Base-by-base conservation (phyloP, 2,797 vertebrate genomes). In the Danio kyathit region DNA sequence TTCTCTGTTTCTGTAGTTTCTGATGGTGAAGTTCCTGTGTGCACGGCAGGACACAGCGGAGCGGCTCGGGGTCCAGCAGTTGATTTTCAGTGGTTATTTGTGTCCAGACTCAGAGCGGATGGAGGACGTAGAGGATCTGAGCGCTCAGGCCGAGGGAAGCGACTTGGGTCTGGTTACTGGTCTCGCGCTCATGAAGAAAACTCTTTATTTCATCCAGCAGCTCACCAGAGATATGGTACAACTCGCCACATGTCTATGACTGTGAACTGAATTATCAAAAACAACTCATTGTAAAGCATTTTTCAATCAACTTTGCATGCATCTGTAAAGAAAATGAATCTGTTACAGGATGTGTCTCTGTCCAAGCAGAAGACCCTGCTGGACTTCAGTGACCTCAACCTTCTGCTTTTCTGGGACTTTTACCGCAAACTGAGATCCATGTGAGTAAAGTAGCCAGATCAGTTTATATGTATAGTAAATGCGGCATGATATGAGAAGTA, bases 21-120 rank as follows among this genome's bases (percentile, higher is more conserved):
- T 99, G 94, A 99, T 99, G 98, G 94, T 99, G 52, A 99, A 99
- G 89, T 99, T 99, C 94, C 88, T 99, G 69, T 96, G 97, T 89
- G 93, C 96, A 0, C 95, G 97, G 66, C 96, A 98, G 88, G 97
- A 97, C 17, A 93, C 95, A 0, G 97, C 98, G 0, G 97, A 99
- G 81, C 95, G 97, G 0, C 91, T 99, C 0, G 98, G 97, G 0
- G 96, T 99, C 0, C 97, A 99, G 86, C 96, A 96, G 11, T 89
- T 99, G 69, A 90, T 83, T 61, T 93, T 97, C 49, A 95, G 95
- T 1, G 98, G 98, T 0, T 99, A 99, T 44, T 89, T 95, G 48
- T 95, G 96, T 9, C 94, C 95, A 0, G 85, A 86, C 8, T 83
- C 89, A 0, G 90, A 94, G 1, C 92, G 93, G 74, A 89, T 95